Conservation (phyloP, 2,888 invertebrate genomes). For the Iselma pallidipennis region DNA sequence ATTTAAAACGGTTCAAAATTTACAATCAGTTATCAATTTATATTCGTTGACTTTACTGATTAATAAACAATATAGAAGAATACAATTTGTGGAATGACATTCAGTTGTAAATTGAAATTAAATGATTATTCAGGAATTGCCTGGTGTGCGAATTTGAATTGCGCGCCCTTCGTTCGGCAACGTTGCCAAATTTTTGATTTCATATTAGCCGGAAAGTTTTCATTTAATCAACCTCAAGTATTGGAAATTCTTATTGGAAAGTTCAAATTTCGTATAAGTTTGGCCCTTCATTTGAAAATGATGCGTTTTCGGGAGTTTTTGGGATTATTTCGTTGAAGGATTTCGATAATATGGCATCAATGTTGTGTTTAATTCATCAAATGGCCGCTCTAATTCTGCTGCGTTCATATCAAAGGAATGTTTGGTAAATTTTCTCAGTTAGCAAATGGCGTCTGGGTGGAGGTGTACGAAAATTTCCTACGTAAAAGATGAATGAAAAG, state of each 20-base stretch:
- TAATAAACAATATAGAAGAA: neutral
- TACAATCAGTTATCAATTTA: too few species aligned
- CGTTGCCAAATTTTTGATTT: neutral
- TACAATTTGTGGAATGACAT: neutral
- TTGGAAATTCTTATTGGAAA: too few species aligned
- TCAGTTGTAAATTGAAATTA: neutral
- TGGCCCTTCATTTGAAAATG: too few species aligned
- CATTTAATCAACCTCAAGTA: too few species aligned
- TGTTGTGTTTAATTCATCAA: constrained; percentile 26
- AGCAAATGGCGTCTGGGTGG: constrained; percentile 57
- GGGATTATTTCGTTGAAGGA: too few species aligned
- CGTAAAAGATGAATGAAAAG: constrained; percentile 54
- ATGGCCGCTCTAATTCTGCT: constrained; percentile 15
- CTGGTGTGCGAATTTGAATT: neutral
- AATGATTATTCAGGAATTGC: neutral
- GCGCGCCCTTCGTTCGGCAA: neutral
- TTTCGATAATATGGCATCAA: neutral
- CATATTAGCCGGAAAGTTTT: too few species aligned
- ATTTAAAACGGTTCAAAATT: too few species aligned
- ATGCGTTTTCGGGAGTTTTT: neutral
- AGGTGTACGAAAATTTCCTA: constrained; percentile 53
- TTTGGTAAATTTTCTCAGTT: constrained; percentile 53
- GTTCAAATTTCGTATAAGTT: too few species aligned
- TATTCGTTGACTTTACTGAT: too few species aligned
- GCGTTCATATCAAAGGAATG: constrained; percentile 24